Conservation (phyloP, 2,797 vertebrate species). For the Myotis pilosus region DNA sequence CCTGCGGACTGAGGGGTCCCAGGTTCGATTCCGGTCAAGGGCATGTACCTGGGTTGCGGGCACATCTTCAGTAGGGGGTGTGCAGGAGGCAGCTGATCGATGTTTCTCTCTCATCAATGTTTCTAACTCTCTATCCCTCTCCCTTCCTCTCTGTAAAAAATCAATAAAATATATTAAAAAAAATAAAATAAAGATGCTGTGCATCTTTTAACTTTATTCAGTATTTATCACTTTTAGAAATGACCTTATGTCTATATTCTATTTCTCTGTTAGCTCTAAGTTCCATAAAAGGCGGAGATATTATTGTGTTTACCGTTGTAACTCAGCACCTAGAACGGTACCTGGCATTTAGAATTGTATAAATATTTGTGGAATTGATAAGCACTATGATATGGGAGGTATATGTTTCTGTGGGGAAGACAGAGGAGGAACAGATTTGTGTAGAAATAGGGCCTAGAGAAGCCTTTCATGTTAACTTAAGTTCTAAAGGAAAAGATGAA, state of each 20-base stretch:
- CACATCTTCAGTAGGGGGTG: too few species aligned
- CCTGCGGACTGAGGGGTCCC: too few species aligned
- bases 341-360: background rate
- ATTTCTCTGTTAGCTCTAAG: background rate
- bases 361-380: constrained; percentile 22
- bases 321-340: background rate
- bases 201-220: background rate
- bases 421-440: constrained; percentile 30
- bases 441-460: background rate
- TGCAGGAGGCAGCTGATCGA: too few species aligned
- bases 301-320: background rate
- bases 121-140: too few species aligned
- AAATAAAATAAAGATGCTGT: background rate
- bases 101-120: too few species aligned
- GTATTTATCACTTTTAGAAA: constrained; percentile 21
- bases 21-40: too few species aligned
- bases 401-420: background rate
- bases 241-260: background rate
- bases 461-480: background rate
- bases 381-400: background rate
- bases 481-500: constrained; percentile 34
- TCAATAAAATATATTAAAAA: too few species aligned
- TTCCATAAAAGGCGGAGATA: background rate
- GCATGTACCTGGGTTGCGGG: too few species aligned
- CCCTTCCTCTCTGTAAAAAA: too few species aligned